Evolutionary conservation across 2,888 invertebrate genomes (phyloP), one percentile per base, ranked within the genome.

Genomic region (Orchestes rusci): DNA sequence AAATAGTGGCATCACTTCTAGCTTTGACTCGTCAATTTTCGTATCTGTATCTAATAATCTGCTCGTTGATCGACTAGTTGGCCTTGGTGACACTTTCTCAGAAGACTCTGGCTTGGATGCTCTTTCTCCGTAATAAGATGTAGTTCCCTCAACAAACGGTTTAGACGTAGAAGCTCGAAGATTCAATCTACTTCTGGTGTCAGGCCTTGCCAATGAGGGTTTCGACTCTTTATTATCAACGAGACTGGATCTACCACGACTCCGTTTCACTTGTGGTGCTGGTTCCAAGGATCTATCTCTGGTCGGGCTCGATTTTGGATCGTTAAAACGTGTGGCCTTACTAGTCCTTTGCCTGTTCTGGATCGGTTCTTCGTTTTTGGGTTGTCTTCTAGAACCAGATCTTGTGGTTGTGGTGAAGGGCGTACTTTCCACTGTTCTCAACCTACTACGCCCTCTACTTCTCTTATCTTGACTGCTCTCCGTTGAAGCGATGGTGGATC

Each of bases 1-100:
- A 45, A 67, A 67, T 35, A 68, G 55, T 3, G 68, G 68, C 12
- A 67, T 53, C 1, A 67, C 66, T 58, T 67, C 67, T 17, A 67
- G 44, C 53, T 67, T 66, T 23, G 58, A 53, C 52, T 67, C 66
- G 32, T 67, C 65, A 23, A 66, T 56, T 29, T 58, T 45, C 18
- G 57, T 58, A 8, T 61, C 58, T 19, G 53, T 53, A 10, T 59
- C 57, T 5, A 35, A 16, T 29, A 36, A 41, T 42, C 62, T 52
- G 3, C 60, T 56, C 39, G 46, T 31, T 12, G 39, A 33, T 36
- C 48, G 39, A 7, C 10, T 10, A 7, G 23, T 23, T 23, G 23
- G 23, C 8, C 17, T 1, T 19, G 29, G 31, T 31, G 19, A 31
- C 13, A 23, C 20, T 5, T 15, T 16, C 16, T 18, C 28, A 12